Evolutionary conservation across 2,113 vertebrate genomes (phyloP).

Genomic region (Trachemys scripta): DNA sequence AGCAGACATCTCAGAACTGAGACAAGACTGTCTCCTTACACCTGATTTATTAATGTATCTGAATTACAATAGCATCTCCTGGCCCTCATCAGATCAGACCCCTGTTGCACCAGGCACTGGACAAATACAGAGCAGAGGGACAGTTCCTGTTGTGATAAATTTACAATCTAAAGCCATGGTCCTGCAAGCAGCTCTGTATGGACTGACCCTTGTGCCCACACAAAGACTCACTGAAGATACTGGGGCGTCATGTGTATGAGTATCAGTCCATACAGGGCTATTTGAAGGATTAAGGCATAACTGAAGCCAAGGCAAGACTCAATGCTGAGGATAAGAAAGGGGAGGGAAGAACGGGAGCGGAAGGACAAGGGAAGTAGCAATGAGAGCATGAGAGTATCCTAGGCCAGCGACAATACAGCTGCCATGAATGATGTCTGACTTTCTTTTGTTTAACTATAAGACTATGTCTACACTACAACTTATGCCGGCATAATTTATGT

Average conservation of each 20-base stretch:
- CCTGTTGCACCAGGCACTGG: neutral
- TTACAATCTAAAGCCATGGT: neutral
- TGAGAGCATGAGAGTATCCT: neutral
- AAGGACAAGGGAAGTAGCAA: neutral
- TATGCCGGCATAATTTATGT: too few species aligned
- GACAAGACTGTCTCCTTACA: neutral
- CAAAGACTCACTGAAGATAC: neutral
- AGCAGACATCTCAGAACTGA: fast-evolving
- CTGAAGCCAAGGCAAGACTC: neutral
- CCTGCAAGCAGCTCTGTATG: neutral
- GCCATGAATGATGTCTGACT: neutral
- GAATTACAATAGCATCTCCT: too few species aligned
- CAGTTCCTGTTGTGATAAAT: neutral
- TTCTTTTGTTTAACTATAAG: neutral
- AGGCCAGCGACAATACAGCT: neutral
- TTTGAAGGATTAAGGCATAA: neutral
- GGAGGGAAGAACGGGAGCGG: neutral
- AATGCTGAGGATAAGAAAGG: neutral
- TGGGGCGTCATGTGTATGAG: neutral
- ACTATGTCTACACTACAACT: too few species aligned
- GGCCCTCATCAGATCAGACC: too few species aligned
- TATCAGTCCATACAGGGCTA: neutral
- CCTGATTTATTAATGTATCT: too few species aligned
- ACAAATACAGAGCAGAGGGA: neutral
- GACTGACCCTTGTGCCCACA: neutral